phyloP scores from a whole-genome alignment of 2,113 vertebrate species.

The Delphinapterus leucas region DNA sequence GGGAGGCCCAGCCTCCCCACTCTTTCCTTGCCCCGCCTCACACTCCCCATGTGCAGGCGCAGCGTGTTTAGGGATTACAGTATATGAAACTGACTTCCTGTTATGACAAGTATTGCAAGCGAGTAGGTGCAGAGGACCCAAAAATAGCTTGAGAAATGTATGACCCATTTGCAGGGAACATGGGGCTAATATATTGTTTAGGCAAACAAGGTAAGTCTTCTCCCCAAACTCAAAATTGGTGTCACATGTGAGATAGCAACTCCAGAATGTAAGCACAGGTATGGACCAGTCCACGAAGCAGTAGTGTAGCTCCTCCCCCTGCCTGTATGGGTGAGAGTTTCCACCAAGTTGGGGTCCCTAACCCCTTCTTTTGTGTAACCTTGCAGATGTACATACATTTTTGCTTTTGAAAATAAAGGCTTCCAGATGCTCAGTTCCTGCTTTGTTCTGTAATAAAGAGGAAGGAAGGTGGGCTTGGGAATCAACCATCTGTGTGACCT shows the following conservation, averaged over 20 bases:
- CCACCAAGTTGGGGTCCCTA: neutral
- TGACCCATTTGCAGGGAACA: neutral
- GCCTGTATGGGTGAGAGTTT: neutral
- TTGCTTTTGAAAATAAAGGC: neutral
- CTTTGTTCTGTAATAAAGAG: neutral
- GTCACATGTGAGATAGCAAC: neutral
- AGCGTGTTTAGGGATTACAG: slow-evolving; percentile 25
- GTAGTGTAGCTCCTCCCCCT: accelerated
- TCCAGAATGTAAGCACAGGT: neutral
- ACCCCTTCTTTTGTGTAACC: neutral
- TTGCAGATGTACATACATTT: neutral
- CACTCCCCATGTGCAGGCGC: neutral
- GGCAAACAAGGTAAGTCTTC: neutral
- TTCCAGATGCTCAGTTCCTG: neutral
- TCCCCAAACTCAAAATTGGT: neutral
- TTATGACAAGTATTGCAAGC: slow-evolving; percentile 52
- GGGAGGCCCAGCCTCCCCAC: neutral
- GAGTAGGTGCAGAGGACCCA: slow-evolving; percentile 48
- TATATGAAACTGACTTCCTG: slow-evolving; percentile 61
- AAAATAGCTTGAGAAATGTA: slow-evolving; percentile 52
- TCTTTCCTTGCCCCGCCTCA: neutral
- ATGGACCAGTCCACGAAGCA: neutral
- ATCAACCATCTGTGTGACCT: neutral
- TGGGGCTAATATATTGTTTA: neutral
- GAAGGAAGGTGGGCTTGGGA: neutral